Evolutionary conservation across 2,888 invertebrate species (phyloP).

Genomic region (Pomacea canaliculata): DNA sequence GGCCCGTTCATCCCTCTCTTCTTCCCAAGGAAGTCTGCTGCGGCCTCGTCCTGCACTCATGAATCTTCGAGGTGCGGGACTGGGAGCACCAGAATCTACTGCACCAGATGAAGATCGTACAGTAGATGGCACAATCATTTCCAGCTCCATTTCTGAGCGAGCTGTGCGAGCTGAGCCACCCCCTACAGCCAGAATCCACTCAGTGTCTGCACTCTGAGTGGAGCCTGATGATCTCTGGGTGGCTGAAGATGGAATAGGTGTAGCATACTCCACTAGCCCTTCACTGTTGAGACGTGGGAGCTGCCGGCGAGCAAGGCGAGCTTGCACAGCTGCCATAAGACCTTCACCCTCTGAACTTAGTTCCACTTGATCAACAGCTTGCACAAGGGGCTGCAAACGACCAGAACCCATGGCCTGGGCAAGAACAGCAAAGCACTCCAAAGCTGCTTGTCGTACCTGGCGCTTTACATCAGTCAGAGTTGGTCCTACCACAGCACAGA

Average conservation of each 20-base stretch:
- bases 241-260: slow-evolving; percentile 75
- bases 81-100: slow-evolving; percentile 37
- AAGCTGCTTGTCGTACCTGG: slow-evolving; percentile 82
- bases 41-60: slow-evolving; percentile 65
- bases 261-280: slow-evolving; percentile 82
- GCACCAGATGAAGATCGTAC: slow-evolving; percentile 48
- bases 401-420: slow-evolving; percentile 79
- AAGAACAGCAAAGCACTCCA: slow-evolving; percentile 84
- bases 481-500: slow-evolving; percentile 71
- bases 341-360: slow-evolving; percentile 67
- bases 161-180: slow-evolving; percentile 59
- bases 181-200: slow-evolving; percentile 78
- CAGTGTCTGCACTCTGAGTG: slow-evolving; percentile 77
- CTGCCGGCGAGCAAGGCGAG: slow-evolving; percentile 81
- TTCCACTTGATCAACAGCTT: slow-evolving; percentile 71
- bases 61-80: slow-evolving; percentile 53
- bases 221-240: slow-evolving; percentile 56
- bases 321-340: slow-evolving; percentile 78
- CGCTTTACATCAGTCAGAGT: slow-evolving; percentile 77
- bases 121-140: slow-evolving; percentile 58
- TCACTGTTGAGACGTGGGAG: slow-evolving; percentile 79
- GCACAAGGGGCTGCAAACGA: slow-evolving; percentile 74
- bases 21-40: slow-evolving; percentile 67
- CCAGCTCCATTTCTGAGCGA: slow-evolving; percentile 55
- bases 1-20: slow-evolving; percentile 46